Base-by-base conservation (phyloP, 2,888 invertebrate species). In the Ormyrus nitidulus region DNA sequence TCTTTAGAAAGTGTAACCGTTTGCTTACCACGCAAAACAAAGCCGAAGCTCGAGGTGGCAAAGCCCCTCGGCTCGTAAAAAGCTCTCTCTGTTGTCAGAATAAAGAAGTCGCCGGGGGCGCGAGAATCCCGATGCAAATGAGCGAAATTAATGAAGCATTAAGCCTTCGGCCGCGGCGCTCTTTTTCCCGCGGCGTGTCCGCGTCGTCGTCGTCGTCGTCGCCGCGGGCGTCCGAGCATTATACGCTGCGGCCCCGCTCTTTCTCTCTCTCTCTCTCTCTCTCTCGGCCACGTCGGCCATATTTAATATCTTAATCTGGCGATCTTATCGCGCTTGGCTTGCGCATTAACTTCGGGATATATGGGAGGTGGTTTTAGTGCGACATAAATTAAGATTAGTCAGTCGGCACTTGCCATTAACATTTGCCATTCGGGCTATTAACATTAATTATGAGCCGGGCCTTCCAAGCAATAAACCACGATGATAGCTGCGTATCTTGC, bases 341-440 rank as follows among this genome's bases (percentile, higher is more conserved):
- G 83, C 85, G 44, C 76, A 76, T 80, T 76, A 86, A 86, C 83
- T 84, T 83, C 82, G 82, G 84, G 56, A 85, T 86, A 75, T 74
- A 74, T 48, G 71, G 85, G 83, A 84, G 86, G 85, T 85, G 86
- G 85, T 84, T 86, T 86, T 86, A 86, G 85, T 84, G 85, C 81
- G 85, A 84, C 85, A 86, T 87, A 87, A 86, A 87, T 87, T 85
- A 86, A 86, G 87, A 87, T 87, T 86, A 87, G 86, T 86, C 85
- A 86, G 85, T 86, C 86, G 85, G 85, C 86, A 85, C 87, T 87
- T 85, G 77, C 86, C 85, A 85, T 87, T 87, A 87, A 87, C 86
- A 87, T 87, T 87, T 87, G 86, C 86, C 86, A 86, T 87, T 87
- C 86, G 82, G 84, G 84, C 86, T 85, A 86, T 86, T 86, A 86